Conservation (phyloP, 2,888 invertebrate genomes). For the Mechanitis mazaeus region DNA sequence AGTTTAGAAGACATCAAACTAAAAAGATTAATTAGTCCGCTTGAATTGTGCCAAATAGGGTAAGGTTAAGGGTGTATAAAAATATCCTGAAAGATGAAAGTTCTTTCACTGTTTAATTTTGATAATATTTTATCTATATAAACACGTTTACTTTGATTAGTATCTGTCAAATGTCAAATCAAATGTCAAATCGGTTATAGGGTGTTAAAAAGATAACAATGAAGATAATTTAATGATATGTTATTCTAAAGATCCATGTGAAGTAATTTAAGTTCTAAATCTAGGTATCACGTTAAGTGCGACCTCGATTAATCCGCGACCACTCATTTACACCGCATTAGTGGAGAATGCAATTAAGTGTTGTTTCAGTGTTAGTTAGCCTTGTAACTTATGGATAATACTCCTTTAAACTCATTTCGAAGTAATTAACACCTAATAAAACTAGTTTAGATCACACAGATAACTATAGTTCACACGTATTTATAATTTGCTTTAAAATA, state of each 20-base stretch:
- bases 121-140: no score
- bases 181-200: neutral
- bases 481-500: no score
- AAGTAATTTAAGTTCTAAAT: conserved; percentile 50
- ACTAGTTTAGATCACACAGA: neutral
- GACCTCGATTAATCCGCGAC: conserved; percentile 50
- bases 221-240: neutral
- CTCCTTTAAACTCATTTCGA: neutral
- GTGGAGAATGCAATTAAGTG: conserved; percentile 31
- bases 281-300: conserved; percentile 38
- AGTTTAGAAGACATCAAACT: neutral
- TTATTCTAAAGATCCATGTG: conserved; percentile 16
- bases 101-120: no score
- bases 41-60: neutral
- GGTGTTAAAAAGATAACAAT: neutral
- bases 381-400: conserved; percentile 1
- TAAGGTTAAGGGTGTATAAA: neutral
- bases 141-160: no score
- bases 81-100: no score
- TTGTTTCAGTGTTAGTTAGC: conserved; percentile 32
- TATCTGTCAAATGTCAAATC: no score
- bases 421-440: neutral
- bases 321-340: conserved; percentile 52
- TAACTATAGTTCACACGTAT: neutral
- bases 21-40: neutral